These are phyloP conservation scores for Drosophila ohnishii DNA, from an alignment of 1,140 invertebrate species.

Conservation along the genomic window DNA sequence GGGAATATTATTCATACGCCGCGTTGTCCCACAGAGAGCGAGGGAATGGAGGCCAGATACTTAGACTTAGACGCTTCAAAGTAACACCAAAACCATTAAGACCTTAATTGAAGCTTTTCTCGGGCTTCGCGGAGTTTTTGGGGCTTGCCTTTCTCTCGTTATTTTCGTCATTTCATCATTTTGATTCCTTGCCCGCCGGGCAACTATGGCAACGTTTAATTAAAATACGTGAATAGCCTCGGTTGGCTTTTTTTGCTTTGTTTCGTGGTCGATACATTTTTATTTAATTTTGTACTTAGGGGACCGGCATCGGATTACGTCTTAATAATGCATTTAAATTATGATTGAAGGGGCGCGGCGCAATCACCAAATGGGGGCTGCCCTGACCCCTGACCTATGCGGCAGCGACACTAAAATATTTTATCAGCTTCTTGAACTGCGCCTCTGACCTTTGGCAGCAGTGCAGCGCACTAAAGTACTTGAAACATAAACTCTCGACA, in stretches of 20 bases:
- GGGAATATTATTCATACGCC: slow-evolving; percentile 48
- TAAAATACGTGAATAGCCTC: slow-evolving; percentile 50
- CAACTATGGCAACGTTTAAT: slow-evolving; percentile 74
- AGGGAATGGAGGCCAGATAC: neutral
- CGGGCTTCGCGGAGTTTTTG: slow-evolving; percentile 51
- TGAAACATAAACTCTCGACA: slow-evolving; percentile 46
- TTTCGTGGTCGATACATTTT: slow-evolving; percentile 11
- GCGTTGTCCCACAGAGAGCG: slow-evolving; percentile 10
- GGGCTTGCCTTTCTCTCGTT: slow-evolving; percentile 46
- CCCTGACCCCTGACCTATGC: slow-evolving; percentile 35
- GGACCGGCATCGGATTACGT: slow-evolving; percentile 25
- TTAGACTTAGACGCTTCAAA: slow-evolving; percentile 26
- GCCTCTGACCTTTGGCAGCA: slow-evolving; percentile 58
- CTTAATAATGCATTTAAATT: slow-evolving; percentile 30
- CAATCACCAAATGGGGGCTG: slow-evolving; percentile 18
- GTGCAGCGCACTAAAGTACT: slow-evolving; percentile 27
- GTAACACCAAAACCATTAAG: slow-evolving; percentile 41
- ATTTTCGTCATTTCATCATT: slow-evolving; percentile 15
- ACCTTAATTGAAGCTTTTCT: slow-evolving; percentile 68
- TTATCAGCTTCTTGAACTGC: slow-evolving; percentile 59
- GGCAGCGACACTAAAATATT: slow-evolving; percentile 61
- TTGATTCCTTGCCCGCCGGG: slow-evolving; percentile 35
- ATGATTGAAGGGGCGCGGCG: slow-evolving; percentile 19
- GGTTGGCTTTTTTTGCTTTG: neutral
- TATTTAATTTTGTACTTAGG: slow-evolving; percentile 21